Conservation (phyloP, 2,113 vertebrate species). For the Xiphorhynchus elegans region DNA sequence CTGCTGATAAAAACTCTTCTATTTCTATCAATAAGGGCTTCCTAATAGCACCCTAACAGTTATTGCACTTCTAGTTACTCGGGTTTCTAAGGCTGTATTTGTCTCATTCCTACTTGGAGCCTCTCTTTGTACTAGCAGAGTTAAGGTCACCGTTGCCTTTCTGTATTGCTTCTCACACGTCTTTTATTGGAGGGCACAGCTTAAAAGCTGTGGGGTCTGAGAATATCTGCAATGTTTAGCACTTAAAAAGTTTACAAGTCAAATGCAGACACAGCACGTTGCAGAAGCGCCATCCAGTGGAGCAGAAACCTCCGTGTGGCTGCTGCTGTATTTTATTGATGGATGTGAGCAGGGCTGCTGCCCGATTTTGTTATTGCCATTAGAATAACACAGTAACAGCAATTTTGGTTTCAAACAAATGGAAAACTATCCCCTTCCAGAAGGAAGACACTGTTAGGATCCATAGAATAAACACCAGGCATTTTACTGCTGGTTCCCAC, state of each 20-base stretch:
- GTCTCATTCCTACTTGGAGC: background rate
- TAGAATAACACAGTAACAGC: background rate
- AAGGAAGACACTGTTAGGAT: background rate
- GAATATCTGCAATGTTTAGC: background rate
- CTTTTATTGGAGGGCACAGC: background rate
- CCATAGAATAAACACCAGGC: background rate
- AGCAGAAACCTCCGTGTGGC: rapidly evolving
- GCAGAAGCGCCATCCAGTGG: constrained; percentile 23
- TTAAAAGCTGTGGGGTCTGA: background rate
- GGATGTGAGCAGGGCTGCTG: background rate
- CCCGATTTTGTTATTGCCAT: rapidly evolving
- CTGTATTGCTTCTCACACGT: background rate
- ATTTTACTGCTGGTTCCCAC: background rate
- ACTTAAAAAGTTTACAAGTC: rapidly evolving
- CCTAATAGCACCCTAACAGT: background rate
- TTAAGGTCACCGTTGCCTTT: background rate
- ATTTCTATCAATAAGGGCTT: background rate
- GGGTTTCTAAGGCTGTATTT: background rate
- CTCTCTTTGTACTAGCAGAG: background rate
- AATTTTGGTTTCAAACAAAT: background rate
- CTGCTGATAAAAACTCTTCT: background rate
- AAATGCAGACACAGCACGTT: rapidly evolving
- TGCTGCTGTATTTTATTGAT: rapidly evolving
- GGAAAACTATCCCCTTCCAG: background rate
- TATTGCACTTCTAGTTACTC: background rate